Conservation (phyloP, 2,888 invertebrate genomes). For the Parnassius mnemosyne region DNA sequence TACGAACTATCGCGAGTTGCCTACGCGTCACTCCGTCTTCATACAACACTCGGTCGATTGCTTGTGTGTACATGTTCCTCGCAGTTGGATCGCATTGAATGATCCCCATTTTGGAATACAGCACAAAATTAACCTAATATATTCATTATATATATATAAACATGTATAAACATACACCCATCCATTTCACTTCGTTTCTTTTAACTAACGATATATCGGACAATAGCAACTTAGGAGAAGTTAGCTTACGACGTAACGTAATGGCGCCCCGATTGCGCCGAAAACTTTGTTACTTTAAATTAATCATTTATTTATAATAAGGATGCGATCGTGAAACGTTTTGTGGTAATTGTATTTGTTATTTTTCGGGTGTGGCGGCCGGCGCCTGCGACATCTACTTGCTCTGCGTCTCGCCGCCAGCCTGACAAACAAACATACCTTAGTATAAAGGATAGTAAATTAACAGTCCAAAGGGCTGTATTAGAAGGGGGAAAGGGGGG, state of each 20-base stretch:
- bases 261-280: slow-evolving; percentile 32
- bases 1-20: slow-evolving; percentile 28
- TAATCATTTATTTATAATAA: slow-evolving; percentile 50
- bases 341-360: slow-evolving; percentile 68
- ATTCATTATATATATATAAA: slow-evolving; percentile 71
- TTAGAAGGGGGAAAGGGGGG: too few species aligned
- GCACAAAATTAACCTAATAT: slow-evolving; percentile 78
- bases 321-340: slow-evolving; percentile 60
- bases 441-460: too few species aligned
- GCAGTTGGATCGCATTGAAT: slow-evolving; percentile 33
- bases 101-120: slow-evolving; percentile 57
- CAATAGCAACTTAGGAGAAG: slow-evolving; percentile 66
- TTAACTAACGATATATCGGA: slow-evolving; percentile 56
- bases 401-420: slow-evolving; percentile 54
- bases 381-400: slow-evolving; percentile 46
- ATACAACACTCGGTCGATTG: slow-evolving; percentile 2
- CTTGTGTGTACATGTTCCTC: slow-evolving; percentile 1
- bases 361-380: slow-evolving; percentile 54
- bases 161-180: slow-evolving; percentile 75
- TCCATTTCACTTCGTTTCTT: slow-evolving; percentile 59
- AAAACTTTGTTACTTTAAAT: slow-evolving; percentile 35
- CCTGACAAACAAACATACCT: slow-evolving; percentile 41
- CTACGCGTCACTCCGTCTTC: not conserved
- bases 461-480: too few species aligned
- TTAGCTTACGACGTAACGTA: slow-evolving; percentile 53